Evolutionary conservation across 2,113 vertebrate genomes (phyloP).

Genomic region (Nansenia antarctica): DNA sequence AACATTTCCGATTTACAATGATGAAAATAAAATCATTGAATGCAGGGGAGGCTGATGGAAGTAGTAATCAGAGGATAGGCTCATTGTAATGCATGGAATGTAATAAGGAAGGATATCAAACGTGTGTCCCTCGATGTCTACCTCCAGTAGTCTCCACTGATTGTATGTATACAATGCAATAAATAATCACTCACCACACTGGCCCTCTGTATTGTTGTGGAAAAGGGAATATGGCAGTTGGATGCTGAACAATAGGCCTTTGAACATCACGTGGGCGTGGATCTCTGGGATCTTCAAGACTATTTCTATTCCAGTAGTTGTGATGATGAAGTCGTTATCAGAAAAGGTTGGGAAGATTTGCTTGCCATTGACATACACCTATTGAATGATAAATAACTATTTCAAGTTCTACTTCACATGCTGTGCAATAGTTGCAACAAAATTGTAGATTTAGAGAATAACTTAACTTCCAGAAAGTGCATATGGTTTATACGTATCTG

Average conservation of each 20-base stretch:
- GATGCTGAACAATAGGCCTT: conserved; percentile 77
- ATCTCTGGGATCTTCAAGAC: conserved; percentile 76
- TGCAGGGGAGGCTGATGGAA: too few species aligned
- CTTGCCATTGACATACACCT: conserved; percentile 79
- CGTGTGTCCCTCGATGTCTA: too few species aligned
- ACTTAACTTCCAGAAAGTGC: too few species aligned
- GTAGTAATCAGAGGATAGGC: too few species aligned
- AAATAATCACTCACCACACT: conserved; percentile 94
- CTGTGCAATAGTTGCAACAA: too few species aligned
- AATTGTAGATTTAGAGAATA: background rate
- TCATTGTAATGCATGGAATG: too few species aligned
- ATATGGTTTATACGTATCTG: background rate
- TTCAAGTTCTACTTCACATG: background rate
- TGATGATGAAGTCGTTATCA: conserved; percentile 76
- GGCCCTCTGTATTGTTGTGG: conserved; percentile 87
- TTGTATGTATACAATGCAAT: too few species aligned
- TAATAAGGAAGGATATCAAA: too few species aligned
- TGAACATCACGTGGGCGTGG: conserved; percentile 75
- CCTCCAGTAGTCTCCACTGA: too few species aligned
- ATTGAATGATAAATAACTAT: background rate
- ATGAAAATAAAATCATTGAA: too few species aligned
- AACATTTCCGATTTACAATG: background rate
- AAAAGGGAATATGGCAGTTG: conserved; percentile 83
- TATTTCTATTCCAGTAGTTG: conserved; percentile 75
- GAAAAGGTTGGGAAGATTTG: conserved; percentile 70